These are phyloP conservation scores for Salticus scenicus DNA, from an alignment of 2,888 invertebrate species.

Conservation along the genomic window DNA sequence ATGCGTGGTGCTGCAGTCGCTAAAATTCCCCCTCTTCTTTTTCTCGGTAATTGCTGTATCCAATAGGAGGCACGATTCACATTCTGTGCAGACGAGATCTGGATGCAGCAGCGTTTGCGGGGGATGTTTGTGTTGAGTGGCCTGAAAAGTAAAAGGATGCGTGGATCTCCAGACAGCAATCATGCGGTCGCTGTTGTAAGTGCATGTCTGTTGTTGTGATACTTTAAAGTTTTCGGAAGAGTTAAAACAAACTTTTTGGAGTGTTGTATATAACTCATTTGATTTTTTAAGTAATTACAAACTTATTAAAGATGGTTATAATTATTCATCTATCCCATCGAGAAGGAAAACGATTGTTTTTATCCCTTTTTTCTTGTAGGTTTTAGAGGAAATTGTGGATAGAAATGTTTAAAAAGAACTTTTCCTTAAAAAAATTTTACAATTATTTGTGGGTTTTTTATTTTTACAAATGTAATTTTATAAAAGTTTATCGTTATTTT, in stretches of 20 bases:
- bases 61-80: slow-evolving; percentile 50
- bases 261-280: background rate
- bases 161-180: slow-evolving; percentile 36
- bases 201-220: slow-evolving; percentile 11
- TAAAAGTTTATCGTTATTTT: too few species aligned
- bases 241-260: background rate
- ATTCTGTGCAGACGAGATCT: slow-evolving; percentile 51
- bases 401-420: too few species aligned
- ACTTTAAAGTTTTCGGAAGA: background rate
- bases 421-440: too few species aligned
- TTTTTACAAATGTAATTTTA: too few species aligned
- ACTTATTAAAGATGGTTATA: background rate
- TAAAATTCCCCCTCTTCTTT: background rate
- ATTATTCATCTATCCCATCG: background rate
- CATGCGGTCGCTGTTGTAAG: slow-evolving; percentile 42
- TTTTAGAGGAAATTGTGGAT: too few species aligned
- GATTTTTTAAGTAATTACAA: background rate
- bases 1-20: slow-evolving; percentile 49
- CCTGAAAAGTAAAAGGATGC: slow-evolving; percentile 45
- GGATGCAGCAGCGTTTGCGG: slow-evolving; percentile 36
- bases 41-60: slow-evolving; percentile 21
- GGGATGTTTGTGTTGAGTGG: slow-evolving; percentile 10
- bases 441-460: too few species aligned
- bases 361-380: too few species aligned
- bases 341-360: background rate